Evolutionary conservation across 2,113 vertebrate genomes (phyloP), one percentile per base, ranked within the genome.

Genomic region (Pelvicachromis taeniatus): DNA sequence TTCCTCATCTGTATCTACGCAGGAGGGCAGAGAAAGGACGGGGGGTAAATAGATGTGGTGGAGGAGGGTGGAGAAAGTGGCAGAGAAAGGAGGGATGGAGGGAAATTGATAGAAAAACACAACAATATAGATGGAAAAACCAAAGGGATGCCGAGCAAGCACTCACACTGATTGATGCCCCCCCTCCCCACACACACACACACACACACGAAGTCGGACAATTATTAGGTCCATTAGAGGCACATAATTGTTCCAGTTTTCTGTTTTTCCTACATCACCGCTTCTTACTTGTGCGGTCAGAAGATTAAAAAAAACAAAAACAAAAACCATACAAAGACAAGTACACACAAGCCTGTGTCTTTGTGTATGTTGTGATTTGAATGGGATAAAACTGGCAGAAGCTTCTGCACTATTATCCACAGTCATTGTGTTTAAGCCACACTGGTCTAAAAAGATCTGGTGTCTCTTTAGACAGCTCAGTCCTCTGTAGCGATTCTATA

Each of bases 1-100:
- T 78, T 87, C 81, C 85, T 78, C 3, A 19, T 82, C 54, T 88
- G 79, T 88, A 92, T 93, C 92, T 78, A 82, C 2, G 77, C 82
- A 77, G 21, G 73, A 63, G 35, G 70, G 68, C 7, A 9, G 73
- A 35, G 33, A 78, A n/a, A 11, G 65, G 55, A 53, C 40, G 8
- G 55, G 55, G 78, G 77, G 33, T 1, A 70, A 77, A 83, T 86
- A 88, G 84, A 91, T 83, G 56, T 87, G 68, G 65, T 11, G 65
- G 59, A 88, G 45, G 83, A 80, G 79, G 88, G 23, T 65, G 65
- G 58, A 63, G 38, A 26, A 75, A 78, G 56, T 81, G 33, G 11
- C 59, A 78, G 48, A 80, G 68, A 55, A 52, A 53, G 31, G 23
- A 77, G 61, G 54, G 16, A 82, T 33, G 63, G 10, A 40, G 38